Evolutionary conservation across 2,888 invertebrate genomes (phyloP), one percentile per base, ranked within the genome.

Genomic region (Parnassius glacialis): DNA sequence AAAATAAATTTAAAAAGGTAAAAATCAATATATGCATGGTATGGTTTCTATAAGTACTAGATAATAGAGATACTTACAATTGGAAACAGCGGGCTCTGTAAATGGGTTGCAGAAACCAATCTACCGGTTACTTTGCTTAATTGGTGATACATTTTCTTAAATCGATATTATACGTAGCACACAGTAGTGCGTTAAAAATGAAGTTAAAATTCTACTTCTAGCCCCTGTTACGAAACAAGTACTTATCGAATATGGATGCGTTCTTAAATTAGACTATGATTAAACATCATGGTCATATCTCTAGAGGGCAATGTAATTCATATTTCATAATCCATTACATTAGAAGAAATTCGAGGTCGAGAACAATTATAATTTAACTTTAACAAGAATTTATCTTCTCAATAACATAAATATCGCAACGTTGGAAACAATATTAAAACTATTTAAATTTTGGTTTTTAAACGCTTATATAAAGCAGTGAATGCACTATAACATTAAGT

Each of bases 211-310:
- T 68, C 64, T 74, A 81, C 79, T 74, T 68, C 64, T 74, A 72
- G 73, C 83, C 73, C 73, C 76, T 84, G 79, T 89, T 89, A 87
- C 89, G 89, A 89, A 90, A 90, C 90, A 88, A 85, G 34, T 83
- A 82, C 75, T 71, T 67, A 73, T 68, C 66, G 64, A 66, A 61
- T 62, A 62, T 58, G 63, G 67, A 67, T 65, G 59, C 80, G 83
- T 82, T 83, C 75, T 44, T 70, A 80, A 80, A 77, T 65, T 43
- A 34, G 34, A 34, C 34, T 34, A 34, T 34, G 34, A 7, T 34
- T 34, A 7, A 34, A 34, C 34, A 34, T 34, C 34, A 34, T 7
- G 1, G 34, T 34, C 34, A 34, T 34, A 34, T 34, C 34, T 34
- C 34, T 34, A 34, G 7, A 34, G 34, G 7, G 34, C 34, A 34